A percentile compares a stretch with the other conserved stretches of the same genome.
These are phyloP conservation scores for Encarsia formosa DNA, from an alignment of 2,888 invertebrate genomes.

Conservation along the genomic window DNA sequence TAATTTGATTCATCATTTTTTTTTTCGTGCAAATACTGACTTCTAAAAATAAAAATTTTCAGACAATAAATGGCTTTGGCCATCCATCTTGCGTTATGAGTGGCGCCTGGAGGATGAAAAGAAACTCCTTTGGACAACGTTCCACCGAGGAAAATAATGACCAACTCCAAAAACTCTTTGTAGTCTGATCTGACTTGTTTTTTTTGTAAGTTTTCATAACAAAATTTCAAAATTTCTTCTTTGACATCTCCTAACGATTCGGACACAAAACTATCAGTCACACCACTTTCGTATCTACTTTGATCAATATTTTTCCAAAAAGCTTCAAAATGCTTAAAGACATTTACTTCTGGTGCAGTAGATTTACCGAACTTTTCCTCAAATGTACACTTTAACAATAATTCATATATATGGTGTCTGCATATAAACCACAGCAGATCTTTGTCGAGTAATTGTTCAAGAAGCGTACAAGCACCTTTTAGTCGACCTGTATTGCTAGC, in stretches of 20 bases:
- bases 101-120: not conserved
- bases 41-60: not conserved
- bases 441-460: conserved; percentile 33
- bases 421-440: conserved; percentile 32
- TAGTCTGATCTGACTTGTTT: not conserved
- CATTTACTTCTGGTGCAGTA: conserved; percentile 22
- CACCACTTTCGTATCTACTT: conserved; percentile 13
- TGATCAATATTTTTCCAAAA: conserved; percentile 19
- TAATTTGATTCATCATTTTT: conserved; percentile 19
- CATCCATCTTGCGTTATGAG: not conserved
- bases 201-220: not conserved
- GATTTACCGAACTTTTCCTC: conserved; percentile 7
- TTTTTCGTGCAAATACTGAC: not conserved
- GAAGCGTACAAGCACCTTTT: conserved; percentile 28
- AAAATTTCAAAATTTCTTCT: not conserved
- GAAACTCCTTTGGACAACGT: not conserved
- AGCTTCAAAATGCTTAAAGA: conserved; percentile 26
- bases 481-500: conserved; percentile 33
- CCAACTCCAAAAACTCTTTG: not conserved
- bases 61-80: not conserved
- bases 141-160: not conserved
- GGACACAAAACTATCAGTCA: not conserved
- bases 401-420: conserved; percentile 32
- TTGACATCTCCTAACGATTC: not conserved
- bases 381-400: conserved; percentile 13